phyloP scores from a whole-genome alignment of 64 coral and sea anemone species.

The Cladopsammia gracilis region DNA sequence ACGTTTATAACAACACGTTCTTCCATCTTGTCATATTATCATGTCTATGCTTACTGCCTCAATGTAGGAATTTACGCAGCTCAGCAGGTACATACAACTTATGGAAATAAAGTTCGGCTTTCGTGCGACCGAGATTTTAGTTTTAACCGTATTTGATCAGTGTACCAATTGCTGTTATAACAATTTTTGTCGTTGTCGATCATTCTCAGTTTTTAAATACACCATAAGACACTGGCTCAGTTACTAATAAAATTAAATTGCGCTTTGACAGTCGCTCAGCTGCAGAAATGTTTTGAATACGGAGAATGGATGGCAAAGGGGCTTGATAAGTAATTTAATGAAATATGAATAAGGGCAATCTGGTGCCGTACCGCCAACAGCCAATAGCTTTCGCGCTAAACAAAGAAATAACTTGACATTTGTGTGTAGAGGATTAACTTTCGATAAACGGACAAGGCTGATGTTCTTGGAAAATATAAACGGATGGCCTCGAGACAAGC shows the following conservation, averaged over 20 bases:
- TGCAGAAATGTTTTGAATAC: constrained; percentile 27
- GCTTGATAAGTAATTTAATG: constrained; percentile 27
- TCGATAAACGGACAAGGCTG: background rate
- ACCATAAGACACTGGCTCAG: background rate
- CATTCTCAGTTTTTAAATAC: background rate
- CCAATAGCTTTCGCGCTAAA: background rate
- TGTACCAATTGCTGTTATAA: background rate
- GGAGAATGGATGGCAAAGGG: background rate
- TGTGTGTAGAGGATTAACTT: background rate
- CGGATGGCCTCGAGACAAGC: background rate
- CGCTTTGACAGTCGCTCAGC: constrained; percentile 12
- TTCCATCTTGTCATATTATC: constrained; percentile 49
- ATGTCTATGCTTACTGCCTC: background rate
- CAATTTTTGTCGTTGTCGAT: background rate
- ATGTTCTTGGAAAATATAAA: background rate
- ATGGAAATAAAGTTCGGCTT: background rate
- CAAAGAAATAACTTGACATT: background rate
- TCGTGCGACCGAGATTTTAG: background rate
- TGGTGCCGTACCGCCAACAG: background rate
- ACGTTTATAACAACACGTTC: constrained; percentile 95
- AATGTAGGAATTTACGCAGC: constrained; percentile 4
- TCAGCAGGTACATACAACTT: background rate
- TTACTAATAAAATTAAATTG: background rate
- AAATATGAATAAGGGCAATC: constrained; percentile 38
- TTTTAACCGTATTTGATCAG: background rate